Evolutionary conservation across 2,888 invertebrate genomes (phyloP), one percentile per base, ranked within the genome.

Genomic region (Anodontia alba): DNA sequence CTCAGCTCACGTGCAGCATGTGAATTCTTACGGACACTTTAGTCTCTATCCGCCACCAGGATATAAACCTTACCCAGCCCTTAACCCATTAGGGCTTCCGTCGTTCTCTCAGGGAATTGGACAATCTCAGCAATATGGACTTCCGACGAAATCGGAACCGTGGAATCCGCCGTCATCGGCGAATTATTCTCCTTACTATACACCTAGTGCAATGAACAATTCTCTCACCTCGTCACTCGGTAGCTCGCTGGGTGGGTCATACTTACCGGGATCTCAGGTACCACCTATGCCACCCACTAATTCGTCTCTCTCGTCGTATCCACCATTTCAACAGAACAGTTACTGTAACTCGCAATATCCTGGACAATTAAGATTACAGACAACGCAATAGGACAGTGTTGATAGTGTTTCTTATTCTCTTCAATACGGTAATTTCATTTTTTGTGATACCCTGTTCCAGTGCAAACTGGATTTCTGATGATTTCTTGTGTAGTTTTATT

Each of bases 11-110:
- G 84, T 90, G 8, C 90, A 91, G 36, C 90, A 90, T 73, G 87
- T 91, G 70, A 91, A 86, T 80, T 86, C 91, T 10, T 92, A 91
- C 81, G 91, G 91, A 80, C 90, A 89, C 71, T 91, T 91, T 76
- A 90, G 90, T 81, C 74, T 91, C 31, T 91, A 91, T 76, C 88
- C 89, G n/a, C 85, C 89, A 26, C 83, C 86, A 10, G 86, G 87
- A 17, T 91, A 91, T 80, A 90, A 90, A 73, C 89, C 90, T 0
- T 92, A 92, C 76, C 89, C 90, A 2, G 73, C 90, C 1, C 87
- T 91, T 20, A 89, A 89, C 74, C 88, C 90, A 0, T 83, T 91
- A 17, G 86, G 87, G 1, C 77, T 91, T 0, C 83, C 90, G 0
- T 80, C 89, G 0, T 84, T 90, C 62, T 85, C 91, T 3, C 91